These are phyloP conservation scores for Dioctria linearis DNA, from an alignment of 2,888 invertebrate genomes.

Conservation along the genomic window DNA sequence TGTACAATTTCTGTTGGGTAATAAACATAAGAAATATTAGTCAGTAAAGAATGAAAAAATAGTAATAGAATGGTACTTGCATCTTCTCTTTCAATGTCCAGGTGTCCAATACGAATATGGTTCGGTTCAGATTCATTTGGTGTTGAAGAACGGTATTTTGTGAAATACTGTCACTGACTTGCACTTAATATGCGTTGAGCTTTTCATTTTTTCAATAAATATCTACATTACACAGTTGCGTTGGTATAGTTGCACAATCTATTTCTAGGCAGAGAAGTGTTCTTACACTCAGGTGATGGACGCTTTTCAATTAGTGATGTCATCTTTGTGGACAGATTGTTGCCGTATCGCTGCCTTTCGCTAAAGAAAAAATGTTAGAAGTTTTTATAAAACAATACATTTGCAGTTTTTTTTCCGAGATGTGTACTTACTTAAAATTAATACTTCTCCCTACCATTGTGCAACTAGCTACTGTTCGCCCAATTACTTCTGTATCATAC, in stretches of 20 bases:
- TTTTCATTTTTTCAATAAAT: conserved; percentile 13
- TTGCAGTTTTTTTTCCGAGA: no score
- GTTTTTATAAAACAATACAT: no score
- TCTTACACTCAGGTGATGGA: not conserved
- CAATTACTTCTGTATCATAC: no score
- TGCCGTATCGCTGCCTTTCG: not conserved
- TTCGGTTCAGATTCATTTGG: conserved; percentile 52
- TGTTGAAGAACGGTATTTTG: conserved; percentile 12
- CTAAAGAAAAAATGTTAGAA: no score
- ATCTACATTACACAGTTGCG: conserved; percentile 9
- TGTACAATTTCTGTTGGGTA: conserved; percentile 10
- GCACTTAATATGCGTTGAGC: not conserved
- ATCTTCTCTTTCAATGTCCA: not conserved
- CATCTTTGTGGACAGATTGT: conserved; percentile 9
- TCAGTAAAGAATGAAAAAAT: no score
- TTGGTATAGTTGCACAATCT: not conserved
- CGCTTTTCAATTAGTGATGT: conserved; percentile 26
- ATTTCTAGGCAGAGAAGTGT: not conserved
- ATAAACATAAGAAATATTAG: not conserved
- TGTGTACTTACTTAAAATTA: no score
- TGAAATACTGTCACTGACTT: not conserved
- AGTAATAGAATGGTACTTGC: not conserved
- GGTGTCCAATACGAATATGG: conserved; percentile 33
- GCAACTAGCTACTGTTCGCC: no score
- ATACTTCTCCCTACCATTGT: no score